Evolutionary conservation across 1,140 invertebrate genomes (phyloP), one percentile per base, ranked within the genome.

Genomic region (Hycleus phaleratus): DNA sequence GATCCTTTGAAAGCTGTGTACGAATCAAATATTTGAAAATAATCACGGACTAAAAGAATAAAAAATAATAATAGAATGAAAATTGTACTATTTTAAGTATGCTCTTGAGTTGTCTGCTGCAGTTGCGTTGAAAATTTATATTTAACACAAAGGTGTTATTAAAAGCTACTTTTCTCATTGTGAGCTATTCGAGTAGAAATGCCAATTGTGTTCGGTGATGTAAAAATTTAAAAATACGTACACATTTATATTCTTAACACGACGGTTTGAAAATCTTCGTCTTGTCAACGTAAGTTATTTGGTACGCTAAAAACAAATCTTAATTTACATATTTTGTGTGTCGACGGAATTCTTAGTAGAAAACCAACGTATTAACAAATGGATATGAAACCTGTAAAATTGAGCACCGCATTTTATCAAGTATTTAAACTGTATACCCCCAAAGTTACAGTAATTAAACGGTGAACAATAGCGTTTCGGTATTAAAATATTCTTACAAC

Each of bases 301-400:
- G 46, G 44, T 58, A 53, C 56, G 60, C 60, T 61, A 58, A 58
- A 61, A 61, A 61, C 60, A 61, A 58, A 61, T 61, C 60, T 61
- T 61, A 61, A 61, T 61, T 61, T 61, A 54, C 60, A 61, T 61
- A 61, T 59, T 59, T 59, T 58, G 48, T 51, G 46, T 56, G 53
- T 56, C 53, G 43, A 12, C 44, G 4, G 49, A 58, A 58, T 58
- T 50, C 56, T 51, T 50, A 45, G 48, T 43, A 46, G 47, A 58
- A 3, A 18, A 46, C 7, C n/a, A 44, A 56, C 46, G 54, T 46
- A 43, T 49, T 56, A 56, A 39, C 42, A 32, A 32, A 32, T 32
- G 7, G 4, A 32, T 32, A 5, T 7, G 24, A 38, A 56, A 42
- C 46, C 51, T 44, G 26, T 10, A 39, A 56, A 56, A 56, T 56